Evolutionary conservation across 2,888 invertebrate species (phyloP), one percentile per base, ranked within the genome.

Genomic region (Molanna angustata): DNA sequence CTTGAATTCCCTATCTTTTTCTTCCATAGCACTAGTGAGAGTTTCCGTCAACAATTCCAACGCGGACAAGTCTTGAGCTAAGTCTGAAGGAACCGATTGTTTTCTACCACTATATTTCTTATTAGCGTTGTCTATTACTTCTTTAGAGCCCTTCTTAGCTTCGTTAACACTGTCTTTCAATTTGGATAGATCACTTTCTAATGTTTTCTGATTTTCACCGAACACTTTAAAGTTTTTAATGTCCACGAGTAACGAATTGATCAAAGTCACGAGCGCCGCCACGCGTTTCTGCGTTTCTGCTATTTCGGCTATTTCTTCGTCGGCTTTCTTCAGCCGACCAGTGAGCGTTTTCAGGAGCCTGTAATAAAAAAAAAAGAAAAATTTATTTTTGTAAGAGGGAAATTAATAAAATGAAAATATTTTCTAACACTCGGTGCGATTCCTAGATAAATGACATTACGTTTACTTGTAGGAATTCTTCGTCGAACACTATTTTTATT

Each of bases 1-100:
- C 69, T 91, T 90, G 73, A 89, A 88, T 69, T 92, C 91, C 67
- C 89, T 82, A 65, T 88, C 86, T 70, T 91, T 91, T 66, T 90
- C 90, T 66, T 92, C 93, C 88, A 94, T 89, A 44, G 83, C 83
- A 63, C 85, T 85, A 47, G 83, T 80, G 50, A 90, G 78, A 58
- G 86, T 83, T 71, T 94, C 94, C 43, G 88, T 82, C 49, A 88
- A 78, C 61, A 94, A 73, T 72, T 94, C 94, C 65, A 94, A 77
- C 58, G 86, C 82, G 44, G 90, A 90, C 61, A 93, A 75, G 73
- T 90, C 84, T 71, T 90, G 88, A 57, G 82, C 81, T 59, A 90
- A 80, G 78, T 92, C 91, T 60, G 85, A 85, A 55, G 92, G 87
- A 58, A 82, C 69, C 39, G 78, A 66, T 61, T 85, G 83, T 64